Conservation (phyloP, 2,113 vertebrate species). For the Bufo bufo region DNA sequence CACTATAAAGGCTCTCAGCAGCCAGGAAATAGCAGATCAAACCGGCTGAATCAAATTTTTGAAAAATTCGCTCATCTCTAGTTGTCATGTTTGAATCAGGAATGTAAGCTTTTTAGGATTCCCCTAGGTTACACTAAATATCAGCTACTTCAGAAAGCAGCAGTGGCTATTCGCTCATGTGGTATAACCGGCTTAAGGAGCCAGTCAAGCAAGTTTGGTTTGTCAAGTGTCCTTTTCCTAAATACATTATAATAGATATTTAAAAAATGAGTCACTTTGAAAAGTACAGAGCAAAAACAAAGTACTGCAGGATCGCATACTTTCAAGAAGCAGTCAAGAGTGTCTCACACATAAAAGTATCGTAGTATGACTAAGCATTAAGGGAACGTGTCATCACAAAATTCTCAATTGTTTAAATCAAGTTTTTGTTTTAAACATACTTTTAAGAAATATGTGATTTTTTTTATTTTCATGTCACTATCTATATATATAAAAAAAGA, state of each 20-base stretch:
- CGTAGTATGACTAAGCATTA: neutral
- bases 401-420: no score
- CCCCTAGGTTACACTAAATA: neutral
- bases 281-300: constrained; percentile 3
- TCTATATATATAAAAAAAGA: no score
- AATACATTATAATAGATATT: neutral
- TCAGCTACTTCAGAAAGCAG: neutral
- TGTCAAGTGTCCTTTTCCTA: neutral
- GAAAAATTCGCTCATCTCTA: no score
- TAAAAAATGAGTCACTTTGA: neutral
- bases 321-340: neutral
- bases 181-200: neutral
- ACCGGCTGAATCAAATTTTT: no score
- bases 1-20: no score
- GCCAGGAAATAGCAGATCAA: no score
- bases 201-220: neutral
- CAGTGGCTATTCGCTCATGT: neutral
- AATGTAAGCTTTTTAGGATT: neutral
- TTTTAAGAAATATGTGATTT: no score
- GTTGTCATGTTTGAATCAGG: neutral
- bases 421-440: no score
- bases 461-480: no score
- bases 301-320: neutral
- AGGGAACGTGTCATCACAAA: no score
- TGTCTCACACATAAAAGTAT: neutral